Evolutionary conservation across 2,888 invertebrate species (phyloP).

Genomic region (Macroteleia sp.): DNA sequence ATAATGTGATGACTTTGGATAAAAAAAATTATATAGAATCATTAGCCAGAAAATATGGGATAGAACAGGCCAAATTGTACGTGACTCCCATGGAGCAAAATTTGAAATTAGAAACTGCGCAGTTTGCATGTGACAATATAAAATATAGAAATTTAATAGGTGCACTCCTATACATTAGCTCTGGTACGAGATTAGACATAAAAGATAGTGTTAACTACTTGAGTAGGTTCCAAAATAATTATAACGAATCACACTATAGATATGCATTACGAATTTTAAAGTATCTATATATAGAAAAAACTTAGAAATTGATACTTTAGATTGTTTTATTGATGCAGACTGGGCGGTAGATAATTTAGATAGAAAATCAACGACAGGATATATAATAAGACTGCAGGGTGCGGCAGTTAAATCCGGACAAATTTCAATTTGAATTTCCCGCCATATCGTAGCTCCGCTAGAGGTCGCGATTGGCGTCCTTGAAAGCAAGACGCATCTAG

Average conservation of each 20-base stretch:
- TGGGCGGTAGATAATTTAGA: background rate
- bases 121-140: background rate
- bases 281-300: background rate
- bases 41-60: slow-evolving; percentile 24
- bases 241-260: slow-evolving; percentile 11
- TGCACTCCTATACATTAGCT: slow-evolving; percentile 18
- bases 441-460: too few species aligned
- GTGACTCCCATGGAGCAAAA: slow-evolving; percentile 27
- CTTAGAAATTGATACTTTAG: too few species aligned
- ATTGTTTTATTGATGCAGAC: background rate
- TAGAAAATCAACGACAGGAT: background rate
- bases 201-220: slow-evolving; percentile 13
- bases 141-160: slow-evolving; percentile 32
- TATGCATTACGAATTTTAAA: slow-evolving; percentile 19
- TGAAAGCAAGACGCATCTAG: too few species aligned
- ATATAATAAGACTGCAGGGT: too few species aligned
- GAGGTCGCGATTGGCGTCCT: too few species aligned
- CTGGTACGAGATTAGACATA: slow-evolving; percentile 13
- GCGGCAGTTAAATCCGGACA: too few species aligned
- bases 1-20: slow-evolving; percentile 1
- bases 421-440: too few species aligned
- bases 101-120: slow-evolving; percentile 18
- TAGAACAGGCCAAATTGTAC: slow-evolving; percentile 1
- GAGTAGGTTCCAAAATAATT: slow-evolving; percentile 32
- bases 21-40: slow-evolving; percentile 13